phyloP scores from a whole-genome alignment of 2,797 vertebrate species.

The Neosilurus hyrtlii region DNA sequence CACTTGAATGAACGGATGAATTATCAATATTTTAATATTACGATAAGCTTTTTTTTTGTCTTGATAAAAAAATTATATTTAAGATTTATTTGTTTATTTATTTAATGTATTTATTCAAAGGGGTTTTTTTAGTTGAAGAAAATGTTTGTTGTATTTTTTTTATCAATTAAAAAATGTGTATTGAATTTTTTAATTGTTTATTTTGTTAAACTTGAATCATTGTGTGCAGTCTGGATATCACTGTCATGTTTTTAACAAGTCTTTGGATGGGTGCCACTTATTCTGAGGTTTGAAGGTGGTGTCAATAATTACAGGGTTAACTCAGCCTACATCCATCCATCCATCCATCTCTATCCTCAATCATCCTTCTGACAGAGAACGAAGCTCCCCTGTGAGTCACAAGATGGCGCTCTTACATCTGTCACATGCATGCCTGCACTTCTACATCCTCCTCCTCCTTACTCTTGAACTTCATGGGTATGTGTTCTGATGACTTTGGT shows the following conservation, averaged over 20 bases:
- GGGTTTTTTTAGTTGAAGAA: background rate
- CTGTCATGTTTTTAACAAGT: background rate
- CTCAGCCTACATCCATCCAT: background rate
- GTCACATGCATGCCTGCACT: background rate
- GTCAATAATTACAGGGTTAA: background rate
- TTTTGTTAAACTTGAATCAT: background rate
- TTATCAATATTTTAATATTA: too few relatives aligned
- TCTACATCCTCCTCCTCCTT: background rate
- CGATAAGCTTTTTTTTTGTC: too few relatives aligned
- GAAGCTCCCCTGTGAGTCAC: background rate
- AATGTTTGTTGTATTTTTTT: background rate
- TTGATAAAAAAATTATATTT: too few relatives aligned
- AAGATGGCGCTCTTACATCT: constrained; percentile 34
- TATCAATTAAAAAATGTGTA: background rate
- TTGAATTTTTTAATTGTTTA: background rate
- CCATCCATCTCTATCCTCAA: background rate
- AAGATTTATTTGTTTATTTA: too few relatives aligned
- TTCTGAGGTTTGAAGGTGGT: background rate
- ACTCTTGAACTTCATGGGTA: too few relatives aligned
- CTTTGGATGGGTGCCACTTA: background rate
- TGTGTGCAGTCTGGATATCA: background rate
- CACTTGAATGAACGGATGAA: too few relatives aligned
- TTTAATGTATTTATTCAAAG: too few relatives aligned
- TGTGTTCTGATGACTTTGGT: too few relatives aligned
- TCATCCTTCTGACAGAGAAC: background rate